Evolutionary conservation across 2,113 vertebrate genomes (phyloP).

Genomic region (Cervus canadensis): DNA sequence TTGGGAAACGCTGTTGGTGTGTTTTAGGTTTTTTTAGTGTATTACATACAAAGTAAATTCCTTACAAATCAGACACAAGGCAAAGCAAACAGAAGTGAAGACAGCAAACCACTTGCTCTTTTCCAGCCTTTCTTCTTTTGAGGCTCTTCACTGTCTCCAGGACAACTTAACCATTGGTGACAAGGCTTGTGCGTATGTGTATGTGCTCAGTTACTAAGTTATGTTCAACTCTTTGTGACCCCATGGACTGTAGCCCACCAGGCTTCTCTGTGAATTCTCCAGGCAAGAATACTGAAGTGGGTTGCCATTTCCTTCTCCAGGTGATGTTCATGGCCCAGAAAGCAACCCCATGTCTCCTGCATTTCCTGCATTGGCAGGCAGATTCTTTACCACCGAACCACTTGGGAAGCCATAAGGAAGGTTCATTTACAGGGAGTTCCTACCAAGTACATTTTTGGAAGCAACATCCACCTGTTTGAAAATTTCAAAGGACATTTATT

Average conservation of each 20-base stretch:
- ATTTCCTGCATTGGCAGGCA: not conserved
- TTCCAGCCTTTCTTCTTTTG: not conserved
- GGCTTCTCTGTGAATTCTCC: not conserved
- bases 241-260: not conserved
- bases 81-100: not conserved
- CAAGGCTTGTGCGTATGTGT: not conserved
- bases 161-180: not conserved
- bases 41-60: not conserved
- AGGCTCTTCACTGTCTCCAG: not conserved
- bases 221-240: not conserved
- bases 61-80: not conserved
- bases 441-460: not conserved
- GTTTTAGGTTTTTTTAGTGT: not conserved
- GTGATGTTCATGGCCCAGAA: not conserved
- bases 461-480: constrained; percentile 14
- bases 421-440: not conserved
- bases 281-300: not conserved
- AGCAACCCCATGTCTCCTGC: not conserved
- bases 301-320: not conserved
- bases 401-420: not conserved
- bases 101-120: not conserved
- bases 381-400: not conserved
- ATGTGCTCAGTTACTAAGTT: not conserved
- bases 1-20: not conserved
- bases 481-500: constrained; percentile 35